Evolutionary conservation across 2,888 invertebrate genomes (phyloP), one percentile per base, ranked within the genome.

Genomic region (Cancer borealis): DNA sequence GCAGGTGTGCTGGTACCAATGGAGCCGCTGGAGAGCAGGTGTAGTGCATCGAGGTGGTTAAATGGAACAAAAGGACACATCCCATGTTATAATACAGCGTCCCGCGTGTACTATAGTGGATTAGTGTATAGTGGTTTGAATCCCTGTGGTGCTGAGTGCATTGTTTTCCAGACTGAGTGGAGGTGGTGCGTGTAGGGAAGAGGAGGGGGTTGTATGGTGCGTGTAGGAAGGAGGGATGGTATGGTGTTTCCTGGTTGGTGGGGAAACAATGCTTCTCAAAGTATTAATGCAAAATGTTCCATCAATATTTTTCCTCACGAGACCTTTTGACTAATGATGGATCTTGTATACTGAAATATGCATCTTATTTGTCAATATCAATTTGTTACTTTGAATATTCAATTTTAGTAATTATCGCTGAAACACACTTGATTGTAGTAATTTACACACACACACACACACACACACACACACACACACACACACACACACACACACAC

Each of bases 381-480:
- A 66, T 66, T 66, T n/a, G 66, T n/a, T n/a, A 66, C 4, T 66
- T n/a, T n/a, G n/a, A n/a, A 66, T 66, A n/a, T 66, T n/a, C n/a
- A 66, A n/a, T 66, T 66, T 66, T n/a, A 66, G 21, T 1, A n/a
- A 6, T 66, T 21, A n/a, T n/a, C 21, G 66, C 66, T n/a, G 66
- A n/a, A n/a, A 66, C n/a, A n/a, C 66, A 66, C 21, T 66, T 66
- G 4, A 14, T 66, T 3, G 66, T n/a, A 21, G 21, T 66, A 21
- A 66, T 66, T n/a, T 17, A 66, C n/a, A 66, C n/a, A 66, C 6
- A 90, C n/a, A 89, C n/a, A 89, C n/a, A 46, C n/a, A 89, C 10
- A 89, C n/a, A 89, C n/a, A 47, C n/a, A 89, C 1, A 89, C n/a
- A 45, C 1, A 47, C n/a, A 47, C n/a, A 54, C 26, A 90, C 12